Evolutionary conservation across 2,888 invertebrate genomes (phyloP).

Genomic region (Serripes groenlandicus): DNA sequence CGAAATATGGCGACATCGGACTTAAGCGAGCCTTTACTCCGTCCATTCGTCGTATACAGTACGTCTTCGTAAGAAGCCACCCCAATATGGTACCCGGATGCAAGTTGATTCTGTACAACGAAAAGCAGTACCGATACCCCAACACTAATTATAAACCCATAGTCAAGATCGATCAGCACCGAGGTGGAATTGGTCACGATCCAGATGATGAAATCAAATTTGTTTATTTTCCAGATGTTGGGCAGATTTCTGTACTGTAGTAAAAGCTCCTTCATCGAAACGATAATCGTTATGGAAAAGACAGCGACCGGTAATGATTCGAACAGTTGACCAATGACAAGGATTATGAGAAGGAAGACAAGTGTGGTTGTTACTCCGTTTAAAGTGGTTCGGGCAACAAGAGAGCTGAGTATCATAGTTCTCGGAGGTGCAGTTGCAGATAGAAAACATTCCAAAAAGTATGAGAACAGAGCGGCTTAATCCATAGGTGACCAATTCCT

Average conservation of each 20-base stretch:
- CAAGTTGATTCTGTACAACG: conserved; percentile 68
- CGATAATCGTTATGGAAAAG: conserved; percentile 86
- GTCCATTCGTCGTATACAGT: conserved; percentile 18
- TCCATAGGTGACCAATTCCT: conserved; percentile 86
- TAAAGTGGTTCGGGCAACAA: conserved; percentile 79
- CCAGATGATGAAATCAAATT: conserved; percentile 90
- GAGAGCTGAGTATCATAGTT: conserved; percentile 75
- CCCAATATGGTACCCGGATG: conserved; percentile 59
- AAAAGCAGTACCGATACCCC: conserved; percentile 73
- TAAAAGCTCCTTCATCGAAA: conserved; percentile 86
- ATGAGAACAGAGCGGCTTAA: conserved; percentile 79
- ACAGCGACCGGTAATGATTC: conserved; percentile 80
- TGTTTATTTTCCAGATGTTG: conserved; percentile 92
- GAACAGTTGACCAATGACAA: conserved; percentile 80
- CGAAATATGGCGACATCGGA: conserved; percentile 54
- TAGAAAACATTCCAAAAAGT: conserved; percentile 86
- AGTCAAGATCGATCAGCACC: conserved; percentile 75
- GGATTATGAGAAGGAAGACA: conserved; percentile 80
- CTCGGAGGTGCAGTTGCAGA: conserved; percentile 84
- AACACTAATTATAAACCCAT: conserved; percentile 78
- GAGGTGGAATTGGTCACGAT: conserved; percentile 72
- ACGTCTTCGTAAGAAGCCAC: conserved; percentile 54
- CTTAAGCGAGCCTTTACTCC: conserved; percentile 31
- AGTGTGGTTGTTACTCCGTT: conserved; percentile 74
- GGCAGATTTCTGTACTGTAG: conserved; percentile 90